A percentile compares a stretch with the other conserved stretches of the same genome.
These are phyloP conservation scores for Brienomyrus brachyistius DNA, from an alignment of 2,113 vertebrate species.

Conservation along the genomic window DNA sequence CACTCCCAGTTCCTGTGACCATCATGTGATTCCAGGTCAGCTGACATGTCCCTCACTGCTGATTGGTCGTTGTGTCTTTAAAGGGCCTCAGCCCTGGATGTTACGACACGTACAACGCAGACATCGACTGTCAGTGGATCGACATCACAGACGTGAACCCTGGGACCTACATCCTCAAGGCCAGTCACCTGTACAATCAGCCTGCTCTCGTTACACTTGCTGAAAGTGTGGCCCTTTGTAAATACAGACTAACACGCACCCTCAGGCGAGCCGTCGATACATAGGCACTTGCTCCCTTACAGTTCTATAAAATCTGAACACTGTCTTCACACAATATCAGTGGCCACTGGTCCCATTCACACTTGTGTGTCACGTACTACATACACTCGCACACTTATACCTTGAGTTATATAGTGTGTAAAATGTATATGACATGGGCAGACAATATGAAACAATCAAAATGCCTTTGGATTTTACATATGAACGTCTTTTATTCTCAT, in stretches of 20 bases:
- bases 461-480: not conserved
- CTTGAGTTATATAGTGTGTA: not conserved
- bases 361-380: not conserved
- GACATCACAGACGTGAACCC: conserved; percentile 61
- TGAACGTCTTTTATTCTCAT: not conserved
- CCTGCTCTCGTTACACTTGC: too few species aligned
- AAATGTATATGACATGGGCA: not conserved
- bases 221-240: not conserved
- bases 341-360: not conserved
- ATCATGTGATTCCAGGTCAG: not conserved
- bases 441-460: not conserved
- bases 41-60: not conserved
- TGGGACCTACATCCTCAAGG: conserved; percentile 64
- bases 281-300: too few species aligned
- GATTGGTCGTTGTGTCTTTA: not conserved
- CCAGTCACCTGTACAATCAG: conserved; percentile 16
- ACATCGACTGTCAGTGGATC: conserved; percentile 71
- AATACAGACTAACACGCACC: not conserved
- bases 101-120: conserved; percentile 65
- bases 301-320: too few species aligned
- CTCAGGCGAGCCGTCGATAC: not conserved
- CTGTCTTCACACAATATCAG: not conserved
- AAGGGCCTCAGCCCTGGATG: conserved; percentile 67
- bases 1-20: not conserved
- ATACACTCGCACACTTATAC: not conserved